Evolutionary conservation across 2,888 invertebrate species (phyloP).

Genomic region (Eudemis profundana): DNA sequence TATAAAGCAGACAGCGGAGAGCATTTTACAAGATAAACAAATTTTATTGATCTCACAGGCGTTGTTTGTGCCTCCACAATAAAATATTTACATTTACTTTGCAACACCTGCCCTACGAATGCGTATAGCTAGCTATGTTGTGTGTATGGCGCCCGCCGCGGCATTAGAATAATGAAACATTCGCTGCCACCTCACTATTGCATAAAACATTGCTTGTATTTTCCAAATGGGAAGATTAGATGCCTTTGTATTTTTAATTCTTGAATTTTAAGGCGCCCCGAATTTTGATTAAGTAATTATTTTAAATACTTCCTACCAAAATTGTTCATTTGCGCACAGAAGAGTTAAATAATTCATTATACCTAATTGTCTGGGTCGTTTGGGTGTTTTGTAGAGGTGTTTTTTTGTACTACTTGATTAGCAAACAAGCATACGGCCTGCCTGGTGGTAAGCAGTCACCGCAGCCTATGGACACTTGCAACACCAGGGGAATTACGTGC

Average conservation of each 20-base stretch:
- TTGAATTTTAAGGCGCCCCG: slow-evolving; percentile 8
- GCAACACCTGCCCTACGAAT: slow-evolving; percentile 75
- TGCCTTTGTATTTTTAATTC: slow-evolving; percentile 33
- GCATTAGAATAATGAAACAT: slow-evolving; percentile 81
- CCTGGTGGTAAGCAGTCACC: too few relatives aligned
- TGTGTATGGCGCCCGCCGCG: slow-evolving; percentile 59
- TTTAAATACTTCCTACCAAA: slow-evolving; percentile 9
- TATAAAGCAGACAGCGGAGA: slow-evolving; percentile 80
- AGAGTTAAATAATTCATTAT: slow-evolving; percentile 12
- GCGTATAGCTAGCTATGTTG: slow-evolving; percentile 46
- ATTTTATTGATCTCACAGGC: slow-evolving; percentile 85
- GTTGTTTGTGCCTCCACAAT: slow-evolving; percentile 81
- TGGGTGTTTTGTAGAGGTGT: neutral
- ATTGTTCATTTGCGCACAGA: slow-evolving; percentile 5
- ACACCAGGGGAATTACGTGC: too few relatives aligned
- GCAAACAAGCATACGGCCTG: too few relatives aligned
- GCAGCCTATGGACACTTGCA: too few relatives aligned
- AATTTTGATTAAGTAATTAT: slow-evolving; percentile 19
- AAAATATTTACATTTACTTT: slow-evolving; percentile 84
- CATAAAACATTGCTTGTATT: slow-evolving; percentile 62
- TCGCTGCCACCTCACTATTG: slow-evolving; percentile 65
- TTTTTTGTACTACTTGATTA: too few relatives aligned
- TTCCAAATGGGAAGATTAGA: slow-evolving; percentile 37
- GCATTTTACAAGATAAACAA: slow-evolving; percentile 84
- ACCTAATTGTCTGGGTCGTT: neutral